Evolutionary conservation across 2,113 vertebrate species (phyloP), one percentile per base, ranked within the genome.

Genomic region (Hydrolagus affinis): DNA sequence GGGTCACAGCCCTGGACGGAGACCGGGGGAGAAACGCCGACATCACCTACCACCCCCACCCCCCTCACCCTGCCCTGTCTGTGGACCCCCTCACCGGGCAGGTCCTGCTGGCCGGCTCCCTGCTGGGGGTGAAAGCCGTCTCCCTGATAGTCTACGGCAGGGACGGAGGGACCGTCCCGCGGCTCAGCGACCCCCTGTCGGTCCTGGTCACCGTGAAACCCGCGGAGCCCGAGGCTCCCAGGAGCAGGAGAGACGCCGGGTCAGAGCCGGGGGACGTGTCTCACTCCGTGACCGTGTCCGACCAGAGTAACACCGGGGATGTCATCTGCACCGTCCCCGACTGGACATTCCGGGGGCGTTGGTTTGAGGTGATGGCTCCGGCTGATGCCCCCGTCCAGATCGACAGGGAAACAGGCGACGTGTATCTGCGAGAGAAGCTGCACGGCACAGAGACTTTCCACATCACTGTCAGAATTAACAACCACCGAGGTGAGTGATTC

Each of bases 241-340:
- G 57, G 11, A 64, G 60, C 0, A 25, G 21, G 70, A 21, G 78
- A 11, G 62, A 1, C 1, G 2, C 62, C 11, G 8, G 85, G 3
- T 6, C 69, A 72, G 1, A 6, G 6, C 89, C n/a, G 89, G 94
- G 62, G 60, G 92, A 93, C 69, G 85, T 89, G 28, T 88, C 86
- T 76, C 94, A 94, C 90, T 93, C 91, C 0, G 94, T 95, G n/a
- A 89, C 89, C 1, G 91, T 95, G 7, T 89, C 95, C 1, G 90
- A 89, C 23, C 91, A 92, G 59, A 90, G 89, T 8, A 85, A 90
- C 19, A 89, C 91, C 68, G 95, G 96, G 0, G 95, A 95, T 85
- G 87, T 94, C 85, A 90, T 96, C 19, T 96, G 95, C 91, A 95
- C 93, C 12, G 90, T 97, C 10, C 95, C 95, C 28, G 93, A 92